A percentile compares a stretch with the other conserved stretches of the same genome.
These are phyloP conservation scores for Rynchops niger DNA, from an alignment of 2,113 vertebrate genomes.

Conservation along the genomic window DNA sequence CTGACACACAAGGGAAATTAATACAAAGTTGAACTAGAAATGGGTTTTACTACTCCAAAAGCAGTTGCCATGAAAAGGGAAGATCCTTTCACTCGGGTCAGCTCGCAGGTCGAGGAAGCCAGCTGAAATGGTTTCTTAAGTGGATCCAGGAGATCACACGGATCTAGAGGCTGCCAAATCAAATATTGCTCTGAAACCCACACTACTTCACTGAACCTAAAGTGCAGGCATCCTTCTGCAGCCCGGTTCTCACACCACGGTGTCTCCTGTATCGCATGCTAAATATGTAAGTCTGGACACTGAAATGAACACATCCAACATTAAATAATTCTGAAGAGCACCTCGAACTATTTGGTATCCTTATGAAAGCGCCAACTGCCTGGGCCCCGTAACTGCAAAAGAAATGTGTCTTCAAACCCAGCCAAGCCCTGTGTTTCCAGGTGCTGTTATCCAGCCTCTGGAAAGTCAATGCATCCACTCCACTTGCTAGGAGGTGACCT, in stretches of 20 bases:
- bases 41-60: neutral
- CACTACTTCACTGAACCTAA: neutral
- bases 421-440: neutral
- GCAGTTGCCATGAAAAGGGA: neutral
- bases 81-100: neutral
- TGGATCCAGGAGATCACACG: neutral
- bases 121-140: neutral
- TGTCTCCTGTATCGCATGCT: fast-evolving
- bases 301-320: fast-evolving
- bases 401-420: neutral
- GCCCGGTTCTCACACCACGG: neutral
- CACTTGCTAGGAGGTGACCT: neutral
- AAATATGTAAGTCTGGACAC: fast-evolving
- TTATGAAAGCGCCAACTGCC: neutral
- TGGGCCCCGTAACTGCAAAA: fast-evolving
- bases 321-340: neutral
- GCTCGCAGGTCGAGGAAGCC: neutral
- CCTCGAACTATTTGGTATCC: fast-evolving
- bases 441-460: neutral
- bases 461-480: neutral
- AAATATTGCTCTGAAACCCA: neutral
- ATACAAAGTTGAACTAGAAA: neutral
- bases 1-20: neutral
- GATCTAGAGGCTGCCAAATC: neutral
- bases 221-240: neutral